Conservation (phyloP, 2,797 vertebrate species). For the Bryconaethiops microstoma region DNA sequence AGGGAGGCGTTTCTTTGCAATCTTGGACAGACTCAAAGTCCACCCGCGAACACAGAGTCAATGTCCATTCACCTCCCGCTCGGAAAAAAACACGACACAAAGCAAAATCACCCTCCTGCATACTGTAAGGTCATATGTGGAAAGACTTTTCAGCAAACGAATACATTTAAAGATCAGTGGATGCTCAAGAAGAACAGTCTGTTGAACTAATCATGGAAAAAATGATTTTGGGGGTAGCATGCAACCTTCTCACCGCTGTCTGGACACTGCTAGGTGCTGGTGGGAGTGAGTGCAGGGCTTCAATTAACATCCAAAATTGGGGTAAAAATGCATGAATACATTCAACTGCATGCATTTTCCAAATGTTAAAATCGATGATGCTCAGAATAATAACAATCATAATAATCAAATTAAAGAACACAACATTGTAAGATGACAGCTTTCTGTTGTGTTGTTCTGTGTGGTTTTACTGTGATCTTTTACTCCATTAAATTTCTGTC, state of each 20-base stretch:
- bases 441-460: too few species aligned
- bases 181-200: background rate
- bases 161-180: background rate
- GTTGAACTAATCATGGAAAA: background rate
- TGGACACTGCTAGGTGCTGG: background rate
- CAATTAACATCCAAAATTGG: background rate
- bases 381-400: too few species aligned
- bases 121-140: background rate
- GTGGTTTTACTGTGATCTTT: too few species aligned
- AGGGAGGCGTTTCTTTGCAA: conserved; percentile 74
- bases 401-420: too few species aligned
- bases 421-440: too few species aligned
- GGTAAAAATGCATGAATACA: too few species aligned
- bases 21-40: conserved; percentile 76
- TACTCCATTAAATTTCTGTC: too few species aligned
- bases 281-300: background rate
- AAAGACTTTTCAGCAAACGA: background rate
- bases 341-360: background rate
- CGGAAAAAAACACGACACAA: conserved; percentile 37
- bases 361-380: too few species aligned
- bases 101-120: background rate
- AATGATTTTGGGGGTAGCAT: conserved; percentile 2
- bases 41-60: conserved; percentile 71
- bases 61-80: conserved; percentile 70
- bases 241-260: background rate